phyloP scores from a whole-genome alignment of 2,888 invertebrate genomes.

The Metacarcinus magister region DNA sequence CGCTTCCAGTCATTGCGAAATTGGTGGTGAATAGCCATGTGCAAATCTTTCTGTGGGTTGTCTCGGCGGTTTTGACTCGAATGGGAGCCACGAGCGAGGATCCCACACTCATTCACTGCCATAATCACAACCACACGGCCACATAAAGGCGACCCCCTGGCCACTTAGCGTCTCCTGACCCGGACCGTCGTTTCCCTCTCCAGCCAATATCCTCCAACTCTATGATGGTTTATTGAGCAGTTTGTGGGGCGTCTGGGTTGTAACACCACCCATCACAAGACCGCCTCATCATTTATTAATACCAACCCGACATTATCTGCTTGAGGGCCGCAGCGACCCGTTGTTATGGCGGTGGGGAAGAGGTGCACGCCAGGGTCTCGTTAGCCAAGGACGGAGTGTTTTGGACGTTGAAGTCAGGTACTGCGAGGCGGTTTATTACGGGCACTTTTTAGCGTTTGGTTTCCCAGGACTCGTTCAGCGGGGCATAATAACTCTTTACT shows the following conservation, averaged over 20 bases:
- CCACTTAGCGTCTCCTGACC: slow-evolving; percentile 32
- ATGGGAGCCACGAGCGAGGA: background rate
- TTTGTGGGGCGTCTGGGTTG: slow-evolving; percentile 36
- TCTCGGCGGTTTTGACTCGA: background rate
- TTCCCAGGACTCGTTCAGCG: background rate
- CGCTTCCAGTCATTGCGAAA: background rate
- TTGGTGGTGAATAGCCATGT: background rate
- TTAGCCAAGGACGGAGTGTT: background rate
- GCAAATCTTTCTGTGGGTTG: background rate
- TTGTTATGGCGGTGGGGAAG: background rate
- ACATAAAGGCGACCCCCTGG: background rate
- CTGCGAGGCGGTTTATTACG: background rate
- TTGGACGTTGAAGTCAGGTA: background rate
- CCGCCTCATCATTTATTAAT: slow-evolving; percentile 41
- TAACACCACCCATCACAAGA: slow-evolving; percentile 17
- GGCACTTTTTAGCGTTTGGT: background rate
- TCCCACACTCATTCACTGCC: background rate
- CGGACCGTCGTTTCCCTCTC: background rate
- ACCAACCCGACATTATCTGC: background rate
- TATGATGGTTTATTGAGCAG: slow-evolving; percentile 30
- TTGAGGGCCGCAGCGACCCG: background rate
- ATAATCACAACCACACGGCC: background rate
- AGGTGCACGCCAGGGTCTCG: background rate
- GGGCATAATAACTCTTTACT: slow-evolving; percentile 27
- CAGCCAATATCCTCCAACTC: background rate